Evolutionary conservation across 2,113 vertebrate species (phyloP).

Genomic region (Benitochromis conjunctus): DNA sequence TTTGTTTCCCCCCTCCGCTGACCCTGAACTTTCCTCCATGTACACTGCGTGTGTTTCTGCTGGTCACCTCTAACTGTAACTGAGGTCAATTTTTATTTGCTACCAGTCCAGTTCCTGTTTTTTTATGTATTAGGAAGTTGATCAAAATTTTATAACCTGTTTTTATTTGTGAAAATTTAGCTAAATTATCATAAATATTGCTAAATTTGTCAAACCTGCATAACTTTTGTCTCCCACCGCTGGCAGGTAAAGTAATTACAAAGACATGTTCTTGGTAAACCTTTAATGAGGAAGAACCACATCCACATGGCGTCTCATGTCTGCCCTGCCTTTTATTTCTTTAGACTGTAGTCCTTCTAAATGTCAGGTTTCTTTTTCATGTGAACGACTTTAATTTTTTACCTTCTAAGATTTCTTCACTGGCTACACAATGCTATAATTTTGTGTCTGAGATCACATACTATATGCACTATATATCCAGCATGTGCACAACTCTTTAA

Average conservation of each 20-base stretch:
- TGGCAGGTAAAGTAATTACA: not conserved
- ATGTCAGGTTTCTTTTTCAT: not conserved
- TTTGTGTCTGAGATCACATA: not conserved
- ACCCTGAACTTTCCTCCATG: not conserved
- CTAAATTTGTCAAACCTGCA: rapidly evolving
- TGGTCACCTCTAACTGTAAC: not conserved
- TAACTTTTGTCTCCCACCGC: not conserved
- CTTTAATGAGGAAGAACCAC: not conserved
- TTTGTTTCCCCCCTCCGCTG: rapidly evolving
- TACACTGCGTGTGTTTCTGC: not conserved
- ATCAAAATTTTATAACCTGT: not conserved
- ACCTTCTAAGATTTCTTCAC: not conserved
- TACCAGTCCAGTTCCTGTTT: not conserved
- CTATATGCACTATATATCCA: not conserved
- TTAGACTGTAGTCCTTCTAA: not conserved
- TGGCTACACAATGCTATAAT: not conserved
- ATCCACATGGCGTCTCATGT: rapidly evolving
- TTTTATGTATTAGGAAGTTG: not conserved
- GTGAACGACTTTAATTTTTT: not conserved
- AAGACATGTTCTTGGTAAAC: not conserved
- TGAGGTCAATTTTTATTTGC: not conserved
- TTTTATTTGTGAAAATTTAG: not conserved
- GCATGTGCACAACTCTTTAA: not conserved
- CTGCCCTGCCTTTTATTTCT: not conserved
- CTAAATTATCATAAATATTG: rapidly evolving